Conservation (phyloP, 2,113 vertebrate species). For the Spea bombifrons region DNA sequence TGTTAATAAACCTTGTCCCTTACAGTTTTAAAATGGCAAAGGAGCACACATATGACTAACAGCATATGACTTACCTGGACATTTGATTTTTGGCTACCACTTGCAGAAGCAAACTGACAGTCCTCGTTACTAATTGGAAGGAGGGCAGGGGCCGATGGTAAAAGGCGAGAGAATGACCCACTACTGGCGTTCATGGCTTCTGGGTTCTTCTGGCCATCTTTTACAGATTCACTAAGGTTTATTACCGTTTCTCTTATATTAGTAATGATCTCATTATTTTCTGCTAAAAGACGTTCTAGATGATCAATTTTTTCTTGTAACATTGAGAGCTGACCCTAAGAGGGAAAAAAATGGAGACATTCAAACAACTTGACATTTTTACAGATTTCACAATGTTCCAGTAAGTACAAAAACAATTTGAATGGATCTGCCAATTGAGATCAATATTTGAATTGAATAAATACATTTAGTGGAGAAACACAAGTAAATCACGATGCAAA, state of each 20-base stretch:
- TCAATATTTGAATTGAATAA: too few relatives aligned
- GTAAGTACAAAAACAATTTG: too few relatives aligned
- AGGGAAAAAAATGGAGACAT: conserved; percentile 28
- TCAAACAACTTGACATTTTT: too few relatives aligned
- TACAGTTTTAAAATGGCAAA: neutral
- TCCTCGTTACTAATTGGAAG: conserved; percentile 65
- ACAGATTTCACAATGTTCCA: too few relatives aligned
- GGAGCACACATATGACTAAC: neutral
- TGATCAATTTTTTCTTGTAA: conserved; percentile 89
- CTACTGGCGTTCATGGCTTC: conserved; percentile 69
- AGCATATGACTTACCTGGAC: conserved; percentile 73
- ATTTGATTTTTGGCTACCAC: conserved; percentile 54
- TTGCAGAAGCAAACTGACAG: conserved; percentile 65
- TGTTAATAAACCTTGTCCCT: too few relatives aligned
- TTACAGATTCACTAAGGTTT: conserved; percentile 75
- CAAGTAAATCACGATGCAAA: too few relatives aligned
- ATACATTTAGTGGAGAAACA: too few relatives aligned
- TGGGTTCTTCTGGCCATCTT: conserved; percentile 62
- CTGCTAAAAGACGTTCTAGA: conserved; percentile 79
- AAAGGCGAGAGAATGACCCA: conserved; percentile 55
- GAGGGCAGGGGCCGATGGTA: conserved; percentile 51
- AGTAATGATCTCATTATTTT: conserved; percentile 89
- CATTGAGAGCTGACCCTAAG: conserved; percentile 79
- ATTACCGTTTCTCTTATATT: conserved; percentile 81
- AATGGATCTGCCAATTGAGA: too few relatives aligned